Evolutionary conservation across 2,888 invertebrate species (phyloP).

Genomic region (Eupithecia dodoneata): DNA sequence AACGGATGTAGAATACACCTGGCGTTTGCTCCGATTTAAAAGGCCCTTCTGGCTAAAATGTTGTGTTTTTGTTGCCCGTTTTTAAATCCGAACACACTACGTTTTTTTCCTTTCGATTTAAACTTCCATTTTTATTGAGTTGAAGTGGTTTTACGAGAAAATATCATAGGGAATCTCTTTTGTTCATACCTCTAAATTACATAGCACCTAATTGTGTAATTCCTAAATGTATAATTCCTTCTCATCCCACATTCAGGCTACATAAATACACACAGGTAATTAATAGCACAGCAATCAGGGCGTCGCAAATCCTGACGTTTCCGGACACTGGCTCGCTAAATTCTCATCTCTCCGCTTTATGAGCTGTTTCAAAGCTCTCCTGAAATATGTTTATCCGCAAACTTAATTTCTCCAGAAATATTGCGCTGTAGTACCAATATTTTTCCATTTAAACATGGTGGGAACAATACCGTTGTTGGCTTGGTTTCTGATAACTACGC

Average conservation of each 20-base stretch:
- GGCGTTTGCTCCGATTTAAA: constrained; percentile 61
- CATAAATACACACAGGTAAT: constrained; percentile 37
- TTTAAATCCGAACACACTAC: constrained; percentile 22
- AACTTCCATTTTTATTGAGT: constrained; percentile 2
- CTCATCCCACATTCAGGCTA: constrained; percentile 12
- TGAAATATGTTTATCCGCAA: constrained; percentile 43
- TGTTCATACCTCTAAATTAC: neutral
- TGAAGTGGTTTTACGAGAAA: neutral
- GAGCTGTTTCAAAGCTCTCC: constrained; percentile 38
- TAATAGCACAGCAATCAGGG: constrained; percentile 48
- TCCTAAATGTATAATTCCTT: neutral
- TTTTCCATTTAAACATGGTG: constrained; percentile 1
- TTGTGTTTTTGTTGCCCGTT: constrained; percentile 43
- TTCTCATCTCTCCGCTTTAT: constrained; percentile 48
- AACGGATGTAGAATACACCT: constrained; percentile 78
- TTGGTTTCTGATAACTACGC: constrained; percentile 1
- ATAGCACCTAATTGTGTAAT: neutral
- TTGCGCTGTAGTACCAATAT: constrained; percentile 18
- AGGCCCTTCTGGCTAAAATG: constrained; percentile 45
- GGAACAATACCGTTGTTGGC: constrained; percentile 6
- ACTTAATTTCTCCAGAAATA: constrained; percentile 36
- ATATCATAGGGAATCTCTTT: neutral
- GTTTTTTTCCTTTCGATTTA: constrained; percentile 14
- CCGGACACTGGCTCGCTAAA: constrained; percentile 51
- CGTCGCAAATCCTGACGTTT: constrained; percentile 44